Evolutionary conservation across 2,888 invertebrate species (phyloP), one percentile per base, ranked within the genome.

Genomic region (Sialis lutaria): DNA sequence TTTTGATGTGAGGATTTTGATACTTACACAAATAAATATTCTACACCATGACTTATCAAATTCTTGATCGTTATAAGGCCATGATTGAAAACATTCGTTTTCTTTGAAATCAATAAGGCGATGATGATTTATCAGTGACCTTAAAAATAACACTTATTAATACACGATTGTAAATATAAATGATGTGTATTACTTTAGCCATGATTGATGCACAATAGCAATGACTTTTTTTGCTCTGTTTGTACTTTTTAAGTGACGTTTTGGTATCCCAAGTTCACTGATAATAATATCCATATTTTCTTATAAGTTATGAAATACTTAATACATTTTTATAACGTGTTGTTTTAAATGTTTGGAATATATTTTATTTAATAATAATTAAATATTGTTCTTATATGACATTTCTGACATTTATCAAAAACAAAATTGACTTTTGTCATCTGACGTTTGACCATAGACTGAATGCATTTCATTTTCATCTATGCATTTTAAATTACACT

Each of bases 191-290:
- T 72, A 69, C 69, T 77, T 77, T 49, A 82, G 60, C 82, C 82
- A 82, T 53, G 67, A 69, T 57, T 73, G 75, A 59, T 79, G 77
- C 44, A 79, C 79, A 47, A 79, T 69, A 32, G 76, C 73, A 45
- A 75, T 64, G 60, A 73, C 79, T 56, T 78, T 69, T 53, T 74
- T 72, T 39, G 74, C 64, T 48, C 73, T 70, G 45, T 67, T 63
- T 44, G 75, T 73, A 43, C 69, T 61, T 57, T 68, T 69, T 44
- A 82, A 68, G 66, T 81, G 79, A 60, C 82, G 81, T 53, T 67
- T 68, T 53, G 77, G 79, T 60, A 87, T 74, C 52, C 77, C 76
- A 58, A 87, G 69, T 67, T 85, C 83, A 56, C 12, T 45, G 12
- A 32, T 30, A 35, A 45, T 13, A 32, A 31, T 39, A 40, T 45